phyloP scores from a whole-genome alignment of 2,113 vertebrate species.

The human (Homo sapiens) region DNA sequence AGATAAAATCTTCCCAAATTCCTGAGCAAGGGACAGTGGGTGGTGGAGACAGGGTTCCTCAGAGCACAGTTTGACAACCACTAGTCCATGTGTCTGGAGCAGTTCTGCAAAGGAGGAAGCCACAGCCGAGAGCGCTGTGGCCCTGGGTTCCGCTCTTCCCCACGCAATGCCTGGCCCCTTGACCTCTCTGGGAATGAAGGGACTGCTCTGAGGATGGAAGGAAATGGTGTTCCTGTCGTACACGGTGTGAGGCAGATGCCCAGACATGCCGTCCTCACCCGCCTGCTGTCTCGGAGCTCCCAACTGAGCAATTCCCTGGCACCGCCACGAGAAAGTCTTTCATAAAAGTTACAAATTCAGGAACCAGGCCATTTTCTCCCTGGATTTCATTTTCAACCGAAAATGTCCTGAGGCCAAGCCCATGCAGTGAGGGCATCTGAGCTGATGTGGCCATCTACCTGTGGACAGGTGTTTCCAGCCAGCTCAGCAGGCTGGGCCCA shows the following conservation, averaged over 20 bases:
- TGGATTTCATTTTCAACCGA: neutral
- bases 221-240: neutral
- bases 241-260: neutral
- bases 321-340: neutral
- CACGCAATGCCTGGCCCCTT: fast-evolving
- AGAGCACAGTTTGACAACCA: neutral
- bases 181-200: neutral
- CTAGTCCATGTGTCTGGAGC: neutral
- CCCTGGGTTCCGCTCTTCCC: neutral
- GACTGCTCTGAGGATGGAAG: neutral
- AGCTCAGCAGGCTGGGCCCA: neutral
- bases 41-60: neutral
- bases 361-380: neutral
- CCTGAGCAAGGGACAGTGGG: neutral
- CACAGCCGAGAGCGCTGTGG: neutral
- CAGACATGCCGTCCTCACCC: neutral
- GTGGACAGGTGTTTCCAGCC: neutral
- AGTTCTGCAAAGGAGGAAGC: neutral
- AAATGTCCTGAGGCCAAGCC: neutral
- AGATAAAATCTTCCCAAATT: neutral
- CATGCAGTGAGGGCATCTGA: neutral
- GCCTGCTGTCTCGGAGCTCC: neutral
- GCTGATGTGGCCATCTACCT: neutral
- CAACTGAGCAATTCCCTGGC: fast-evolving
- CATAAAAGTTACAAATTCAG: neutral